phyloP scores from a whole-genome alignment of 2,113 vertebrate genomes.

The Engraulis encrasicolus region DNA sequence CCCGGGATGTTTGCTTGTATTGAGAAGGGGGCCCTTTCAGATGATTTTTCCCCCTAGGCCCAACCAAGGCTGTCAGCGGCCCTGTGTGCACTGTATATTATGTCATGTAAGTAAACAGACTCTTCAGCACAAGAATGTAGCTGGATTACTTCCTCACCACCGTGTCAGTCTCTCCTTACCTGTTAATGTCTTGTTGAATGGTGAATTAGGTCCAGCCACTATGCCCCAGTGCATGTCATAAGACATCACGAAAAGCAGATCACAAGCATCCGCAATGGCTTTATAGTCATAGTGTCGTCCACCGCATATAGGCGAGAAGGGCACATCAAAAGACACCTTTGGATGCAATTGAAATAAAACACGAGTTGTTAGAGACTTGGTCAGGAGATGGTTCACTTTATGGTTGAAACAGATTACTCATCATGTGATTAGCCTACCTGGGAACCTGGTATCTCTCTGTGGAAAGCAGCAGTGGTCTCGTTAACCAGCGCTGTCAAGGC shows the following conservation, averaged over 20 bases:
- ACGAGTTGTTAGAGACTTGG: neutral
- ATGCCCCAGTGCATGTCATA: slow-evolving; percentile 92
- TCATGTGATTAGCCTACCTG: slow-evolving; percentile 79
- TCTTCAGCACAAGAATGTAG: neutral
- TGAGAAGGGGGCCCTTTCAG: too few relatives aligned
- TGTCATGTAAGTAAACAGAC: neutral
- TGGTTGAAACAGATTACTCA: neutral
- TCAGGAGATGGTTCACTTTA: neutral
- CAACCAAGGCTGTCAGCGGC: too few relatives aligned
- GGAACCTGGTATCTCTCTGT: slow-evolving; percentile 89
- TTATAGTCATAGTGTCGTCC: slow-evolving; percentile 94
- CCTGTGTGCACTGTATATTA: too few relatives aligned
- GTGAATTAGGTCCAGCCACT: slow-evolving; percentile 90
- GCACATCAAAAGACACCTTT: slow-evolving; percentile 94
- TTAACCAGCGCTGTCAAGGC: slow-evolving; percentile 88
- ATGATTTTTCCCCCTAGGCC: too few relatives aligned
- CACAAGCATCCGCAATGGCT: slow-evolving; percentile 86
- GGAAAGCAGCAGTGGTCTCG: slow-evolving; percentile 88
- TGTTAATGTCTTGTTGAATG: slow-evolving; percentile 81
- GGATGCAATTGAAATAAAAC: slow-evolving; percentile 29
- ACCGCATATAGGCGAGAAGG: slow-evolving; percentile 89
- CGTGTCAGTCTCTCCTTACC: slow-evolving; percentile 75
- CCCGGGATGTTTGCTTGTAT: too few relatives aligned
- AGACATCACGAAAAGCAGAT: slow-evolving; percentile 97
- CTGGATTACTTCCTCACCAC: neutral